A percentile compares a stretch with the other conserved stretches of the same genome.
These are phyloP conservation scores for Zoanthus gigantus DNA, from an alignment of 92 coral and sea anemone genomes.

Conservation along the genomic window DNA sequence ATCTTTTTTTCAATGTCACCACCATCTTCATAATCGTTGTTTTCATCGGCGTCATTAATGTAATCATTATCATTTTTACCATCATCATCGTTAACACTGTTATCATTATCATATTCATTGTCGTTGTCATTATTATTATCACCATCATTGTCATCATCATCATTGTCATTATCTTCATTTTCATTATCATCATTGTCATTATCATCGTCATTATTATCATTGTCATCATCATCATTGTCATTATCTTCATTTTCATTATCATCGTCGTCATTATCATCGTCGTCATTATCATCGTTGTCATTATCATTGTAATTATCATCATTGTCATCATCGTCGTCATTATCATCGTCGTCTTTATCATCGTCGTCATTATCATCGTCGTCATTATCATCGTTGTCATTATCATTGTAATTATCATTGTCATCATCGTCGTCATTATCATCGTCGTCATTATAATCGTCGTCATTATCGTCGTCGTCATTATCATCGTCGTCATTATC, in stretches of 20 bases:
- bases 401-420: too few species aligned
- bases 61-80: too few species aligned
- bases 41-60: too few species aligned
- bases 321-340: neutral
- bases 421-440: too few species aligned
- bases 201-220: neutral
- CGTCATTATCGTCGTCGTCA: neutral
- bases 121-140: neutral
- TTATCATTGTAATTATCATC: neutral
- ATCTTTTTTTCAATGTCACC: too few species aligned
- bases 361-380: neutral
- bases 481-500: too few species aligned
- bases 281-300: neutral
- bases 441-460: neutral
- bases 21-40: too few species aligned
- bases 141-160: neutral
- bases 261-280: too few species aligned
- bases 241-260: neutral
- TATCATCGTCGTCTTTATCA: neutral
- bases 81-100: too few species aligned
- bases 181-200: neutral
- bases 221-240: neutral
- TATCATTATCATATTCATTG: neutral
- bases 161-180: neutral
- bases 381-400: too few species aligned